Percentiles rank a stretch among this genome's conserved stretches.
phyloP scores from a whole-genome alignment of 1,140 invertebrate genomes.

The Anastrepha obliqua region DNA sequence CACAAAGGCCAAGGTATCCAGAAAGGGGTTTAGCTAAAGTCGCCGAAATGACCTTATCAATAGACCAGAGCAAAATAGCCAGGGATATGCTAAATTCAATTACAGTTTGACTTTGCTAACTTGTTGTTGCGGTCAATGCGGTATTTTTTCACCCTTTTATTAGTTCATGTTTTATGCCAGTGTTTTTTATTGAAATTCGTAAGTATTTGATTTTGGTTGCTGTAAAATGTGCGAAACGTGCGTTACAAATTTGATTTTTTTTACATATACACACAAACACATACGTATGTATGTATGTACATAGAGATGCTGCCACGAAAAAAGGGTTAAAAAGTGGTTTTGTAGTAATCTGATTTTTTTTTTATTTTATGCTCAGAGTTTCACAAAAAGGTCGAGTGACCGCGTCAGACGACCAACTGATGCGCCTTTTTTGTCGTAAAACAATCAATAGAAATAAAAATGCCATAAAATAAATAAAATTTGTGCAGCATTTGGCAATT shows the following conservation, averaged over 20 bases:
- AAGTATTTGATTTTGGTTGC: conserved; percentile 25
- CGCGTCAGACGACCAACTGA: conserved; percentile 17
- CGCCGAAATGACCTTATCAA: conserved; percentile 43
- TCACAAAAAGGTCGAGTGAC: conserved; percentile 8
- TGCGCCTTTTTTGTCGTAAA: neutral
- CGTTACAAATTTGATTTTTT: conserved; percentile 47
- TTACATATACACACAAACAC: neutral
- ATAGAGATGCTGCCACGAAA: neutral
- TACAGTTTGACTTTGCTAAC: conserved; percentile 21
- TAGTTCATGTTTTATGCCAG: neutral
- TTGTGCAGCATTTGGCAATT: conserved; percentile 25
- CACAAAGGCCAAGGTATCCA: too few relatives aligned
- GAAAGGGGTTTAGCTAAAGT: neutral
- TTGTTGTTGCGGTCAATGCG: conserved; percentile 48
- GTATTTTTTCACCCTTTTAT: conserved; percentile 2
- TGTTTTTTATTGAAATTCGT: neutral
- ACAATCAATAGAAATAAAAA: neutral
- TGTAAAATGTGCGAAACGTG: conserved; percentile 49
- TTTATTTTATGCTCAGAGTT: neutral
- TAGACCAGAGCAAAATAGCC: conserved; percentile 47
- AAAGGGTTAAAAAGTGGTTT: conserved; percentile 15
- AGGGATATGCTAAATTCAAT: conserved; percentile 26
- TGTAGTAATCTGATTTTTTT: neutral
- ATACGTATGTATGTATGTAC: neutral
- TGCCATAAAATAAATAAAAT: neutral